Evolutionary conservation across 2,888 invertebrate species (phyloP).

Genomic region (Macaria liturata): DNA sequence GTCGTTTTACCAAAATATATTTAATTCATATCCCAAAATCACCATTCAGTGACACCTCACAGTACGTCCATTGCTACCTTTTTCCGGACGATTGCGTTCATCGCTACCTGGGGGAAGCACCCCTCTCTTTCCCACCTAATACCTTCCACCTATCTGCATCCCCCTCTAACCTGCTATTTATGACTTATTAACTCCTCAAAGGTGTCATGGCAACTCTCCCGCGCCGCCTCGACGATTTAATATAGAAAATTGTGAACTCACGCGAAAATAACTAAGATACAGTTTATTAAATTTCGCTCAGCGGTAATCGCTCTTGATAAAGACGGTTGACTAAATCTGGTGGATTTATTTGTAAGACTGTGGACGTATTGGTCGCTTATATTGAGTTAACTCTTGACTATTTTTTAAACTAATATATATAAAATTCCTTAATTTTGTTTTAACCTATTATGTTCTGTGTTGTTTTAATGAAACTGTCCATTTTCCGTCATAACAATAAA

Average conservation of each 20-base stretch:
- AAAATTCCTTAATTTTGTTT: no score
- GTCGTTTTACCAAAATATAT: no score
- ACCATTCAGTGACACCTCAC: conserved; percentile 67
- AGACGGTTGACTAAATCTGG: not conserved
- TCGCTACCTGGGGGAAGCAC: conserved; percentile 65
- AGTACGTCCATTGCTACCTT: conserved; percentile 69
- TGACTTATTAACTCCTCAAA: conserved; percentile 82
- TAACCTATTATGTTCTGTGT: no score
- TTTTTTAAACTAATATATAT: no score
- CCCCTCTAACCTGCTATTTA: conserved; percentile 68
- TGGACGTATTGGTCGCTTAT: no score
- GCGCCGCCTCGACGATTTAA: conserved; percentile 68
- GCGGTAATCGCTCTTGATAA: conserved; percentile 39
- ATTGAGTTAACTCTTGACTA: no score
- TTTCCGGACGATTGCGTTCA: conserved; percentile 79
- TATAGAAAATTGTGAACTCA: conserved; percentile 80
- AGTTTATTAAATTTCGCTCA: conserved; percentile 76
- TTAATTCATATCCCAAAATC: conserved; percentile 43
- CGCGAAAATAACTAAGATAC: conserved; percentile 63
- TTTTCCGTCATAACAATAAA: no score
- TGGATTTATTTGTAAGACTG: not conserved
- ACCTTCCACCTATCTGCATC: conserved; percentile 44
- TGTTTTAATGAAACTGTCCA: no score
- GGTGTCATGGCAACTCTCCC: conserved; percentile 81
- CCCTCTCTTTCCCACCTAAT: conserved; percentile 51